Conservation (phyloP, 2,888 invertebrate genomes). For the Zygaena filipendulae region DNA sequence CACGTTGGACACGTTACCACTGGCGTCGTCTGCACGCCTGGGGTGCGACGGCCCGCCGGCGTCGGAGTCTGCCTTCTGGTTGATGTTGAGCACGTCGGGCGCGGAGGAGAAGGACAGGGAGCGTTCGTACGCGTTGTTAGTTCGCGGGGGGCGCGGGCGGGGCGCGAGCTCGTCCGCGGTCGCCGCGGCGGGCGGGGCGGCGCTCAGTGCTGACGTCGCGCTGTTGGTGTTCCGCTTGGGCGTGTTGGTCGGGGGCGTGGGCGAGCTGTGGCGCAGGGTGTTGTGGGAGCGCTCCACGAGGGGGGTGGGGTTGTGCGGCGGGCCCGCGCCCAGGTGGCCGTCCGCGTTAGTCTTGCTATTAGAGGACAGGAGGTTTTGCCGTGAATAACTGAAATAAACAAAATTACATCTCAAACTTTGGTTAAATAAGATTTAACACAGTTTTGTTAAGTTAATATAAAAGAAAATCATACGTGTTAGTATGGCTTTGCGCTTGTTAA, state of each 20-base stretch:
- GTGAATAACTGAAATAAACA: conserved; percentile 77
- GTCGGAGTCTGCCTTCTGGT: conserved; percentile 41
- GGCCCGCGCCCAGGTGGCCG: conserved; percentile 45
- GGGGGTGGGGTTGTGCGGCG: conserved; percentile 44
- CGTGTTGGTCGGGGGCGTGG: conserved; percentile 32
- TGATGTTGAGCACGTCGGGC: conserved; percentile 68
- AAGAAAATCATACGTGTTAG: no score
- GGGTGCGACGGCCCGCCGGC: conserved; percentile 21
- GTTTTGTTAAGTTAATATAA: no score
- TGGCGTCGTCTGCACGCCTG: conserved; percentile 24
- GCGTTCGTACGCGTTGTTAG: conserved; percentile 44
- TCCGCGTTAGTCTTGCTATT: conserved; percentile 79
- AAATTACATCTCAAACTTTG: background rate
- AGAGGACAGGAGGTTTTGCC: conserved; percentile 86
- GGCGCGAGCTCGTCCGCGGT: conserved; percentile 24
- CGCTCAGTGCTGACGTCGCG: conserved; percentile 20
- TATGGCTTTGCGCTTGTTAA: background rate
- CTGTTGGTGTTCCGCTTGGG: conserved; percentile 49
- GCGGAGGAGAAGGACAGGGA: conserved; percentile 62
- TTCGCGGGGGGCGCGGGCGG: conserved; percentile 24
- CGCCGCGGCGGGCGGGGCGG: conserved; percentile 10
- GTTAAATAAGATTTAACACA: no score
- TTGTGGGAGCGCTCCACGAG: conserved; percentile 69
- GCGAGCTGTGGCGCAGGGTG: conserved; percentile 42
- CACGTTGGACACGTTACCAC: conserved; percentile 25